Evolutionary conservation across 2,113 vertebrate species (phyloP), one percentile per base, ranked within the genome.

Genomic region (Centrocercus urophasianus): DNA sequence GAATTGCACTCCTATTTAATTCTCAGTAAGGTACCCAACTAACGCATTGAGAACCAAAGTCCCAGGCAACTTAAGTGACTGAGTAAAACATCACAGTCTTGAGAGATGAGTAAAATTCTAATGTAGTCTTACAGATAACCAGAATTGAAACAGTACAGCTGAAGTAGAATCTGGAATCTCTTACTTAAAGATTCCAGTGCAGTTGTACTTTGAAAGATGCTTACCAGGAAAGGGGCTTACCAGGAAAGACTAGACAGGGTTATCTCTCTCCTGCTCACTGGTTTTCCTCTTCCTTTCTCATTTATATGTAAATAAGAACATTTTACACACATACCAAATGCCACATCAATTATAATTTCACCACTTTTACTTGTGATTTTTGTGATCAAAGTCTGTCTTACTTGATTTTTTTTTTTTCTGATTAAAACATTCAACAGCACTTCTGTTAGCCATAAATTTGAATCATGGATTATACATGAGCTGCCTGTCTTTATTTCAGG

Each of bases 251-350:
- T 56, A 60, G 72, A 32, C 47, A 80, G 79, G 17, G 63, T 91
- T 91, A 83, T 93, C 65, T 83, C 71, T 69, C 40, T 74, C 43
- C 52, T 83, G 28, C 43, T 93, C 57, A 57, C 43, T 86, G 85
- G 30, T 91, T 89, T 89, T 64, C 56, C 43, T 74, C 74, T 63
- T 7, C 54, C 45, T 85, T 64, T 32, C 67, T 88, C 79, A 95
- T 89, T 91, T 78, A 71, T 45, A 90, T 83, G 25, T 78, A 91
- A 90, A 86, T 83, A 95, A 86, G 20, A 83, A 52, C 74, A 90
- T 93, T 93, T 88, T 94, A 57, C 47, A 83, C 56, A 65, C 18
- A 71, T 61, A 34, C 52, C 52, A 69, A 63, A 69, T 77, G 36
- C n/a, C 38, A 61, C 14, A 32, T 65, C 50, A 95, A 93, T 88